Percentiles rank a stretch among this genome's conserved stretches.
Conservation (phyloP, 2,888 invertebrate species). For the Molorchus minor region DNA sequence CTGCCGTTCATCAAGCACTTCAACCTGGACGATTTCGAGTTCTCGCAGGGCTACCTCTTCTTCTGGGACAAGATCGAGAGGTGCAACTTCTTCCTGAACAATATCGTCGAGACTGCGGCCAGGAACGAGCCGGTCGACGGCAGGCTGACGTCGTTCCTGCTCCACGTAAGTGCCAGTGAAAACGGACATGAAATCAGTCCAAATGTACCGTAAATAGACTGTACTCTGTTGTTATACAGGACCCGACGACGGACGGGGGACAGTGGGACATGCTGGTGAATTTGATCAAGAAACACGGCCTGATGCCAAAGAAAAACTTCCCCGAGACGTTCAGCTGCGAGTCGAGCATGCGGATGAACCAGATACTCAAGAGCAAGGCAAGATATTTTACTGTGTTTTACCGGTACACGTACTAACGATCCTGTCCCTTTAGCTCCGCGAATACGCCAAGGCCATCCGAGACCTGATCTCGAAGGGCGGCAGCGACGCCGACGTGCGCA, state of each 20-base stretch:
- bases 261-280: constrained; percentile 95
- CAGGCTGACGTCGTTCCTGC: constrained; percentile 79
- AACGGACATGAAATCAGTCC: background rate
- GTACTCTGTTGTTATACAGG: constrained; percentile 60
- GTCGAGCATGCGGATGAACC: constrained; percentile 78
- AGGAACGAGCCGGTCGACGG: constrained; percentile 81
- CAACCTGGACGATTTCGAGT: constrained; percentile 89
- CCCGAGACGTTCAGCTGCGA: constrained; percentile 85
- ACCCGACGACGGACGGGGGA: constrained; percentile 86
- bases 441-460: constrained; percentile 79
- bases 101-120: constrained; percentile 79
- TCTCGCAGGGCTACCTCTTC: constrained; percentile 88
- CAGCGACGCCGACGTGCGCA: constrained; percentile 70
- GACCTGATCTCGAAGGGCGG: constrained; percentile 70
- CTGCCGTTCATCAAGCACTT: constrained; percentile 85
- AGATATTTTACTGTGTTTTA: constrained; percentile 34
- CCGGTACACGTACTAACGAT: background rate
- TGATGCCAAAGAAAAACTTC: constrained; percentile 89
- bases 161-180: constrained; percentile 66
- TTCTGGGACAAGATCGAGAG: constrained; percentile 95
- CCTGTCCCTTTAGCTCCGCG: constrained; percentile 70
- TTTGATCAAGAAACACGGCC: constrained; percentile 84
- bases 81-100: constrained; percentile 85
- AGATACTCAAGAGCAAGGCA: constrained; percentile 84
- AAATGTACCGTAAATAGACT: no score